Base-by-base conservation (phyloP, 2,113 vertebrate species). In the Limnothrissa miodon region DNA sequence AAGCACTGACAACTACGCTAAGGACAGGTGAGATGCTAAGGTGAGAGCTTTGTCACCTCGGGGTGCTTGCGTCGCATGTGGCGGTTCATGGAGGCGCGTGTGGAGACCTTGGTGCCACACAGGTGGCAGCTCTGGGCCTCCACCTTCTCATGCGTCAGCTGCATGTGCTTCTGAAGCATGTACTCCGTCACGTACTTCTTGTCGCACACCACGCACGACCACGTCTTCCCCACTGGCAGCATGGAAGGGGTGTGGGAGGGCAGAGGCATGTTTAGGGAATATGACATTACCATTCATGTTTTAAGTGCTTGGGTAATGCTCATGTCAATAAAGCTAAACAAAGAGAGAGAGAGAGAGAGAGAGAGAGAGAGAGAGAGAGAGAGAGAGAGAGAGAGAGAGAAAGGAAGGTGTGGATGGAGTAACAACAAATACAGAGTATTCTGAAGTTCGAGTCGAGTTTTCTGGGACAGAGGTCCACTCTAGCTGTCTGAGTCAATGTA, bases 161-260 rank as follows among this genome's bases (percentile, higher is more conserved):
- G 98, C 80, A 98, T 94, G 80, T 99, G 98, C 85, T 99, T 99
- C 94, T 99, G 97, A 78, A 99, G 96, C 98, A 99, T 99, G 93
- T 99, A 99, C 93, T 99, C 97, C 0, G 98, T 99, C 91, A 99
- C 96, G 4, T 99, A 99, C 87, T 99, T 99, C 95, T 97, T 99
- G 88, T 99, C 96, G 13, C 97, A 99, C 19, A 98, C 97, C 0
- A 91, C 91, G 84, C 98, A 99, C 0, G 95, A 96, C 97, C 97
- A 99, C 48, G 98, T 98, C 94, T 99, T 99, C 86, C 98, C 98
- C 93, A 99, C 97, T 99, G 92, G 81, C 81, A n/a, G 70, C n/a
- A 82, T 23, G 45, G 23, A 7, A 19, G 0, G 45, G 19, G 42
- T n/a, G 79, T 19, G 25, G 56, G 10, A n/a, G n/a, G 23, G 29